These are phyloP conservation scores for Carcinoscorpius rotundicauda DNA, from an alignment of 1,140 invertebrate species.

Conservation along the genomic window DNA sequence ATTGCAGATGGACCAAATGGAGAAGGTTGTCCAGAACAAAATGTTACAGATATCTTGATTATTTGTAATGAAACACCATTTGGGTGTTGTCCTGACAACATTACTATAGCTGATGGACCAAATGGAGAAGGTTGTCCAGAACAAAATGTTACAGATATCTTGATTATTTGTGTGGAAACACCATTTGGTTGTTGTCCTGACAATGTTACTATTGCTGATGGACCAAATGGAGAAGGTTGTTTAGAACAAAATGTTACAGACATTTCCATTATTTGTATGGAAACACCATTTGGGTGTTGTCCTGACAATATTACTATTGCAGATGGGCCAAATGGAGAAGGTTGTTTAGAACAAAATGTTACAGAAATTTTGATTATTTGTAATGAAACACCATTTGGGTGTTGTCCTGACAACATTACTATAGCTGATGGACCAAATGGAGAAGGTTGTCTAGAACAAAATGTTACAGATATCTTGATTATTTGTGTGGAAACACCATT, in stretches of 20 bases:
- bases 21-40: constrained; percentile 41
- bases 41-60: too few species aligned
- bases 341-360: constrained; percentile 42
- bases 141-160: constrained; percentile 42
- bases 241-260: constrained; percentile 1
- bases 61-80: constrained; percentile 36
- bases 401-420: constrained; percentile 53
- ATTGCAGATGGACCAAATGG: constrained; percentile 23
- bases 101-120: constrained; percentile 53
- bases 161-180: constrained; percentile 24
- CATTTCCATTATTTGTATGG: constrained; percentile 31
- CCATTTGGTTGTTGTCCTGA: constrained; percentile 50
- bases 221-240: constrained; percentile 44
- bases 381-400: constrained; percentile 45
- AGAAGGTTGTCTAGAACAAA: constrained; percentile 17
- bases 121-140: constrained; percentile 62
- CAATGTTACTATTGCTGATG: constrained; percentile 28
- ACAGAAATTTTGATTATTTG: constrained; percentile 23
- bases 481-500: constrained; percentile 29
- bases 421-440: constrained; percentile 28
- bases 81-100: constrained; percentile 42
- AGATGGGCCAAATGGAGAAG: constrained; percentile 57
- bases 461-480: constrained; percentile 22
- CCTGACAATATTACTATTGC: constrained; percentile 71
- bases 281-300: constrained; percentile 67